Base-by-base conservation (phyloP, 2,888 invertebrate species). In the Atethmia centrago region DNA sequence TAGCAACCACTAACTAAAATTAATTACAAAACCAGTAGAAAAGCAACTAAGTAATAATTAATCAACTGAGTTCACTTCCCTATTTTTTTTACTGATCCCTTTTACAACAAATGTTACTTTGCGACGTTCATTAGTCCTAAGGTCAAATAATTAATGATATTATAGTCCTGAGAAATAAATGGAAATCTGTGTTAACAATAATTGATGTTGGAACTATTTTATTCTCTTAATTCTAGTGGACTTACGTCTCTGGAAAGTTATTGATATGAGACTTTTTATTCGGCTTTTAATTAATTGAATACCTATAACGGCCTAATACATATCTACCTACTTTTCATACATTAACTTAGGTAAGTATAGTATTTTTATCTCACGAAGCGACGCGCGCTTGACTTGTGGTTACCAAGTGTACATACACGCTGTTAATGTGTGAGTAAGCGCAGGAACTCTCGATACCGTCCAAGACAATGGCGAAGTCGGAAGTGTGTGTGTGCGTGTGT, bases 101-200 rank as follows among this genome's bases (percentile, higher is more conserved):
- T 47, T 62, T 74, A 74, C 76, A 74, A 58, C 49, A 64, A 75
- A 58, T 51, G 42, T 64, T 76, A 74, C 56, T 64, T 40, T 25
- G 74, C 49, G 7, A 63, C 42, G 16, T 49, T 74, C 63, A 58
- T 75, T 76, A 63, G 25, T 25, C 47, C 10, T 25, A 21, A 42
- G 77, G 36, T 45, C 65, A 51, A 58, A 31, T 58, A 76, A 76
- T 76, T 76, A 65, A 76, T 58, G 21, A 64, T 36, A 42, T 19
- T 40, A 40, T 47, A 49, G 28, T 31, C 5, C 42, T 14, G 21
- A 31, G 65, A 28, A 58, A 36, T 74, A 74, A 64, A 49, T 75
- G 31, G 31, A 36, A 58, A n/a, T 47, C 61, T 61, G 16, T 74
- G 62, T 73, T 55, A 40, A 28, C 45, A 55, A 74, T 62, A 21